These are phyloP conservation scores for Apeltes quadracus DNA, from an alignment of 2,113 vertebrate species.

Conservation along the genomic window DNA sequence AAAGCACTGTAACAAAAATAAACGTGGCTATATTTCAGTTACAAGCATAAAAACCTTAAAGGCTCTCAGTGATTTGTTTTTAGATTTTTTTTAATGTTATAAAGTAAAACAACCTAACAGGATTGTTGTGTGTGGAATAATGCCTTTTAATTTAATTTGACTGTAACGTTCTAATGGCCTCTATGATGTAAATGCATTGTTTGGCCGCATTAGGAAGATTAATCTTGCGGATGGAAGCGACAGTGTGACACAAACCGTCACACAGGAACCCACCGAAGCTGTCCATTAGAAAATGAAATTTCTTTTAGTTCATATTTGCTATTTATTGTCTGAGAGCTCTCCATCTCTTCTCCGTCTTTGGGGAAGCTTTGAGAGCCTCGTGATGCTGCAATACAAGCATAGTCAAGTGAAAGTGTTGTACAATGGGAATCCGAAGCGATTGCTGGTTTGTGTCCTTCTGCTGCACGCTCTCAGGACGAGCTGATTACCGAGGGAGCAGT, in stretches of 20 bases:
- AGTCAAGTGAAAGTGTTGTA: background rate
- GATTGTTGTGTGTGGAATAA: constrained; percentile 1
- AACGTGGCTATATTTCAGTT: background rate
- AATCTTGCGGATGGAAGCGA: constrained; percentile 38
- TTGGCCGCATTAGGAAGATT: constrained; percentile 48
- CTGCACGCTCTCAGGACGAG: background rate
- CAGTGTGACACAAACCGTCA: constrained; percentile 17
- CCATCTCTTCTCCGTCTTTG: background rate
- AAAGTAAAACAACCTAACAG: background rate
- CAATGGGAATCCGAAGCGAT: background rate
- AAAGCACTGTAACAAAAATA: background rate
- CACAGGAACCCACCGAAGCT: constrained; percentile 18
- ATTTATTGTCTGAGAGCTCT: background rate
- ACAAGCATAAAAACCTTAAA: background rate
- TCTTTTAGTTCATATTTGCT: constrained; percentile 5
- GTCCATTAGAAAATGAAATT: constrained; percentile 55
- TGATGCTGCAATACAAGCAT: background rate
- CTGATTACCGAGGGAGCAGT: too few species aligned
- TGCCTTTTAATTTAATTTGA: constrained; percentile 20
- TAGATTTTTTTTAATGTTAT: background rate
- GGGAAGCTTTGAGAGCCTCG: background rate
- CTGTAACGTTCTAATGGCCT: background rate
- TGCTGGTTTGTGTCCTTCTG: background rate
- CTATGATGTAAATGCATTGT: constrained; percentile 30
- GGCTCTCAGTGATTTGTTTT: constrained; percentile 3